Conservation (phyloP, 2,113 vertebrate species). For the Pardalotus punctatus region DNA sequence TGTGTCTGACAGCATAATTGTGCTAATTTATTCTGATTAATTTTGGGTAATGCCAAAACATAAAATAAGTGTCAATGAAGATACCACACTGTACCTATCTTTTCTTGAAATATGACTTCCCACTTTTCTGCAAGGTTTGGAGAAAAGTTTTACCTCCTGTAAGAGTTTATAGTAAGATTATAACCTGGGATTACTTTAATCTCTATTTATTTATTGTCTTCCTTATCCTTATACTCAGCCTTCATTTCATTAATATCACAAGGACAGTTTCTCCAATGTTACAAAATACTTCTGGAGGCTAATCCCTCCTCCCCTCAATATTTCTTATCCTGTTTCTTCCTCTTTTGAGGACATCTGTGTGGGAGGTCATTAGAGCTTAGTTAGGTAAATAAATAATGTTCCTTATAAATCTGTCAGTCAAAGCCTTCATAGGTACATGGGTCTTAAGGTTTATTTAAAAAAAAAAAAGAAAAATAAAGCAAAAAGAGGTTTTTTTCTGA, state of each 20-base stretch:
- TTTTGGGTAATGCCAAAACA: not conserved
- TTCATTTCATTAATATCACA: not conserved
- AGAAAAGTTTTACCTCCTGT: not conserved
- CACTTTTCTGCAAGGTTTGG: not conserved
- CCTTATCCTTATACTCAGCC: not conserved
- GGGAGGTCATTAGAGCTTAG: not conserved
- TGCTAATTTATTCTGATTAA: not conserved
- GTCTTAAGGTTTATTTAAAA: not conserved
- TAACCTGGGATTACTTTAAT: not conserved
- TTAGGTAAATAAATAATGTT: not conserved
- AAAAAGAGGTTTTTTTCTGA: not conserved
- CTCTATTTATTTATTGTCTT: constrained; percentile 9
- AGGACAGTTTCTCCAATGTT: not conserved
- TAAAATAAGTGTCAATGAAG: not conserved
- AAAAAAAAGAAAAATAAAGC: fast-evolving
- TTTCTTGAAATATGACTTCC: not conserved
- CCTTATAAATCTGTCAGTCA: not conserved
- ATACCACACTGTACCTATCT: not conserved
- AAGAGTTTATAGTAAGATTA: not conserved
- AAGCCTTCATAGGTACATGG: not conserved
- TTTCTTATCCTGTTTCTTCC: not conserved
- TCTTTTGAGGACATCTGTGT: not conserved
- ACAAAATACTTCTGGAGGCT: not conserved
- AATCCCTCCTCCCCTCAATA: not conserved
- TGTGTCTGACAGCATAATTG: not conserved